Base-by-base conservation (phyloP, 2,113 vertebrate genomes). In the Poeciliopsis retropinna region DNA sequence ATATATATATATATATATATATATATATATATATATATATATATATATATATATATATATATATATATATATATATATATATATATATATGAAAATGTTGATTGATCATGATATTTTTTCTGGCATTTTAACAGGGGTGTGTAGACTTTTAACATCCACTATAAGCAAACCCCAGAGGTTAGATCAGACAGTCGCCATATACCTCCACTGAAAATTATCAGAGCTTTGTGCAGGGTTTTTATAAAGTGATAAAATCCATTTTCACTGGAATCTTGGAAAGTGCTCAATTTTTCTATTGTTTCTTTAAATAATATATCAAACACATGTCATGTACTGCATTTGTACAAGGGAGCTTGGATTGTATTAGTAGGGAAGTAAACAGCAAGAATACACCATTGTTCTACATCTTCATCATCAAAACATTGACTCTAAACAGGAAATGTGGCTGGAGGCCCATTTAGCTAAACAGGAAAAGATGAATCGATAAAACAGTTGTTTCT, bases 391-490 rank as follows among this genome's bases (percentile, higher is more conserved):
- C 76, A 64, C 76, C 78, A 79, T 87, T 89, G 86, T 86, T 90
- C 72, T 61, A 67, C 60, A 2, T 73, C 80, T 76, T 72, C 51
- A 79, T 80, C 64, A 75, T 73, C 72, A 74, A 80, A 82, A 85
- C 83, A 79, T 79, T 71, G 39, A 41, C 67, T 81, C 83, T 67
- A 81, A 88, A 88, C 85, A 89, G 82, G 85, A 90, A 91, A 75
- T 79, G 69, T 80, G 69, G 60, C 84, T 83, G 51, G 29, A 73
- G 80, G 71, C 74, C 72, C 47, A 70, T 83, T 87, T 78, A 78
- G 64, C 39, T 60, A 6, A 74, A 80, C 66, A 74, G 75, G 72
- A 87, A 78, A 71, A 67, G 65, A 85, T 37, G 12, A 22, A 32
- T n/a, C 28, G 77, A 84, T 88, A 79, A 87, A 68, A 74, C 44